Base-by-base conservation (phyloP, 2,797 vertebrate species). In the Notolepis coatsorum region DNA sequence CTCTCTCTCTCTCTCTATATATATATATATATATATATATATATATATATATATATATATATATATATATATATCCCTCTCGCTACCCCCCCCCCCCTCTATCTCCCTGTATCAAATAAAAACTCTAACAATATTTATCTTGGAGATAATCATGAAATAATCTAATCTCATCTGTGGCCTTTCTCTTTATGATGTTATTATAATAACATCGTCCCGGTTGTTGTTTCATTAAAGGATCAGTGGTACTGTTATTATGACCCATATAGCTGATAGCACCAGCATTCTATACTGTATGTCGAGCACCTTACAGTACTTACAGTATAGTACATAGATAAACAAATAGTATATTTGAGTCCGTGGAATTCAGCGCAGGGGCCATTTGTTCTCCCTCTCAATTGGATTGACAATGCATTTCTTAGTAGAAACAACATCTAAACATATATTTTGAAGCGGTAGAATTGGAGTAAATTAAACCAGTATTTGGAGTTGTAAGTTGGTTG, bases 141-240 rank as follows among this genome's bases (percentile, higher is more conserved):
- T 74, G 38, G 61, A 70, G 68, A 45, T 64, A 69, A 75, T 74
- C 61, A 64, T 66, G 58, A 68, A 64, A 20, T 68, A 67, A 79
- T 76, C 66, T 58, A 50, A 77, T 75, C 58, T 48, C 21, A 33
- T 62, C 52, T n/a, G 3, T 54, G 30, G 20, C 21, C 37, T 2
- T 28, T 25, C 59, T 66, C 46, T 60, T 39, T 5, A 33, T 24
- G 20, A 28, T 7, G 33, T 18, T 54, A 18, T 71, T 30, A 41
- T 38, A 25, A 37, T 39, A 24, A n/a, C 61, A 7, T 4, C 15
- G 41, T 18, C 46, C 41, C 13, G 38, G 7, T 24, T 66, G n/a
- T 31, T 38, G 30, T 51, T 31, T 54, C 50, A 43, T 58, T 58
- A 38, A 21, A 41, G 38, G 15, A n/a, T 41, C 45, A 47, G 24